Conservation (phyloP, 2,113 vertebrate genomes). For the Arizona elegans region DNA sequence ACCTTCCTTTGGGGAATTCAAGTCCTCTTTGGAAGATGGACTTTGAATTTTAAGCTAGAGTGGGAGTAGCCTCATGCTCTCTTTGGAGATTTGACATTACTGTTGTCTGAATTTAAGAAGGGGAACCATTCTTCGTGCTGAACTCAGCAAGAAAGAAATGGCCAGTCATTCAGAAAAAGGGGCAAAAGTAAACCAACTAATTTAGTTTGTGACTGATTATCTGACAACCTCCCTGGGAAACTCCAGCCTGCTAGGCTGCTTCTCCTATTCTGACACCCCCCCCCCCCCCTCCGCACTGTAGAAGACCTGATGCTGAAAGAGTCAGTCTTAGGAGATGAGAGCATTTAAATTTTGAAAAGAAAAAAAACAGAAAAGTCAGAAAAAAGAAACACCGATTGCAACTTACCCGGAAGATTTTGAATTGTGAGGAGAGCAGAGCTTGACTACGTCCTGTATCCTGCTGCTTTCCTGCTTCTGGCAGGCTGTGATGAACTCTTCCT, state of each 20-base stretch:
- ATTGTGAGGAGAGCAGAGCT: background rate
- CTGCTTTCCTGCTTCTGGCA: background rate
- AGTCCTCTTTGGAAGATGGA: background rate
- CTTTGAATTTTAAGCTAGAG: background rate
- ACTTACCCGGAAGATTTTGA: constrained; percentile 51
- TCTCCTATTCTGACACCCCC: background rate
- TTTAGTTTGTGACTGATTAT: background rate
- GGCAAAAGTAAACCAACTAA: background rate
- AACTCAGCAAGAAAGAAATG: background rate
- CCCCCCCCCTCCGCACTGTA: background rate
- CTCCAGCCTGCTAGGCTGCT: background rate
- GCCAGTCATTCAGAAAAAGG: background rate
- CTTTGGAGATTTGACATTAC: too few relatives aligned
- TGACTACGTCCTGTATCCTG: background rate
- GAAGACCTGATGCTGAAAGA: background rate
- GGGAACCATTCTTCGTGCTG: background rate
- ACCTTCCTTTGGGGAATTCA: background rate
- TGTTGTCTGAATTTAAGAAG: background rate
- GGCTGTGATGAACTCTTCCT: background rate
- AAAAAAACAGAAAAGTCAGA: background rate
- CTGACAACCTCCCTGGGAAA: background rate
- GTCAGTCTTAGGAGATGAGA: background rate
- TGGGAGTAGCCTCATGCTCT: background rate
- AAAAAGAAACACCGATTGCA: background rate
- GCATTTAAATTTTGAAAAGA: background rate